Base-by-base conservation (phyloP, 1,140 invertebrate species). In the Ptiloglossa arizonensis region DNA sequence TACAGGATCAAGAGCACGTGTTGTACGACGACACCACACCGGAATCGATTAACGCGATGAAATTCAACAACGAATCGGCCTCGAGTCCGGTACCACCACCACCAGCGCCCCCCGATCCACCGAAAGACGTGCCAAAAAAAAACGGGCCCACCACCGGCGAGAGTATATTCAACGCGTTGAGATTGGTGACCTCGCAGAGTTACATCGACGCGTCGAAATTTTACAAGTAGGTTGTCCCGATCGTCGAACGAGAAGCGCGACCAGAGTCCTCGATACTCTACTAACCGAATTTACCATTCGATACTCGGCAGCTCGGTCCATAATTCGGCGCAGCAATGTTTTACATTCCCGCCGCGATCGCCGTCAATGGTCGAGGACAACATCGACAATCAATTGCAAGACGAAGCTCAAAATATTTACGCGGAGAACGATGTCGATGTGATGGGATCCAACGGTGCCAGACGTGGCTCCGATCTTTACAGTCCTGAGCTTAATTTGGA, bases 161-260 rank as follows among this genome's bases (percentile, higher is more conserved):
- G 54, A 90, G 86, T 67, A 93, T 93, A 66, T 93, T 93, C 59
- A 92, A 88, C 60, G 90, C 91, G 2, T 80, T 92, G 13, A 87
- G 88, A 80, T 88, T 91, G 8, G 89, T 92, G 32, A 91, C 90
- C 0, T 89, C 91, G 2, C 90, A 92, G 29, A 92, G 90, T 57
- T 92, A 91, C 76, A 92, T 92, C 69, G 91, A 93, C 54, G 90
- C 91, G 35, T 89, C 90, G 35, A 91, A 92, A 66, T 93, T 92
- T 88, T 92, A 91, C 82, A 93, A 92, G 92, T 93, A 74, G 70
- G 87, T 54, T 50, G 4, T 1, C 13, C 11, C 2, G 1, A 9
- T n/a, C 11, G 32, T n/a, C n/a, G n/a, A n/a, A n/a, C n/a, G n/a
- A n/a, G n/a, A n/a, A n/a, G n/a, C n/a, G n/a, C n/a, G n/a, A n/a